phyloP scores from a whole-genome alignment of 2,113 vertebrate genomes.

The Dipodomys spectabilis region DNA sequence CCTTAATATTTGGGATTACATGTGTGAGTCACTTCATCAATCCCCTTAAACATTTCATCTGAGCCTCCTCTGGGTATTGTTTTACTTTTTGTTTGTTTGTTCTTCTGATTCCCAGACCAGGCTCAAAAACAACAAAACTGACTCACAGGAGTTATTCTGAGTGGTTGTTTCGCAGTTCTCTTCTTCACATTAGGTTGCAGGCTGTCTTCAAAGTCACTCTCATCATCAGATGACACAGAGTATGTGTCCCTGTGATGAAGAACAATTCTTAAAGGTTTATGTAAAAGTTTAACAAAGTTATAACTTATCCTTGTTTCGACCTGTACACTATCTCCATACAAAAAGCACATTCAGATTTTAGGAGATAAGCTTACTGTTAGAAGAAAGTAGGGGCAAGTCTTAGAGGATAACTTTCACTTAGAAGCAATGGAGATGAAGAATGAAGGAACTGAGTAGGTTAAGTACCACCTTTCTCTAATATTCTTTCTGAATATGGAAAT shows the following conservation, averaged over 20 bases:
- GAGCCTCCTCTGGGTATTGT: background rate
- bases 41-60: background rate
- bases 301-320: conserved; percentile 45
- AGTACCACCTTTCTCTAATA: conserved; percentile 11
- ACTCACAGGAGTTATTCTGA: conserved; percentile 73
- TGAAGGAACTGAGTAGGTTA: background rate
- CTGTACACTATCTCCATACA: background rate
- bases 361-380: conserved; percentile 11
- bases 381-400: background rate
- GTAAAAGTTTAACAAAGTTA: background rate
- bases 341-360: conserved; percentile 55
- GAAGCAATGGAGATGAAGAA: conserved; percentile 41
- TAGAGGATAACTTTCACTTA: conserved; percentile 39
- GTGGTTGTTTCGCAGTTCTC: conserved; percentile 78
- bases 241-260: conserved; percentile 74
- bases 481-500: conserved; percentile 9
- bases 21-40: no score
- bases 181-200: conserved; percentile 58
- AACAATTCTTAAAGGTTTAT: conserved; percentile 50
- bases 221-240: conserved; percentile 77
- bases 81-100: background rate
- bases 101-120: conserved; percentile 10
- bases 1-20: no score
- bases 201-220: conserved; percentile 86
- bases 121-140: conserved; percentile 50